Evolutionary conservation across 2,113 vertebrate genomes (phyloP).

Genomic region (Microcebus lehilahytsara): DNA sequence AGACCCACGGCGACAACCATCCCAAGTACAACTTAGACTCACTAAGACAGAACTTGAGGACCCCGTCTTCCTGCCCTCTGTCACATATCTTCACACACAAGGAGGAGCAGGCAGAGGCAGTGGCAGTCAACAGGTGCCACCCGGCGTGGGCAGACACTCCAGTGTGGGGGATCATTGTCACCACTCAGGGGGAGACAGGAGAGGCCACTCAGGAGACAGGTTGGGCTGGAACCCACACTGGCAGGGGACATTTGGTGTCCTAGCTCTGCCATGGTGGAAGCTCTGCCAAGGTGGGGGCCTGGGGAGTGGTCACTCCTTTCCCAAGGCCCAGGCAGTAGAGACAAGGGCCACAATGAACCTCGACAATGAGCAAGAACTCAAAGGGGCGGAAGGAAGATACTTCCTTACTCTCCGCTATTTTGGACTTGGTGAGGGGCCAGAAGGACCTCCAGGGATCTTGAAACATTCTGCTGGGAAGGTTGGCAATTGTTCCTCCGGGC

Average conservation of each 20-base stretch:
- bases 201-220: not conserved
- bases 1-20: not conserved
- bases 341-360: not conserved
- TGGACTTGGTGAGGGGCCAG: not conserved
- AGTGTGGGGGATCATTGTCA: no score
- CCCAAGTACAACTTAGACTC: not conserved
- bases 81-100: not conserved
- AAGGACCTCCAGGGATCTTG: not conserved
- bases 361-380: not conserved
- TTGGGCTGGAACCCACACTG: not conserved
- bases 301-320: not conserved
- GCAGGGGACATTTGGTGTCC: not conserved
- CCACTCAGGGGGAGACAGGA: not conserved
- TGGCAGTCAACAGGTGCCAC: not conserved
- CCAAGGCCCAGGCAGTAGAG: not conserved
- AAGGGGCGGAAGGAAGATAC: not conserved
- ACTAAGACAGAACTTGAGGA: not conserved
- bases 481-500: not conserved
- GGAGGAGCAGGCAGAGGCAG: not conserved
- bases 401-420: not conserved
- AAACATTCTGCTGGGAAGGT: not conserved
- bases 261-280: not conserved
- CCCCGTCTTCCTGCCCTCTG: not conserved
- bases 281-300: not conserved
- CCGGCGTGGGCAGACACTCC: not conserved